These are phyloP conservation scores for Acanthosoma haemorrhoidale DNA, from an alignment of 2,888 invertebrate genomes.

Conservation along the genomic window DNA sequence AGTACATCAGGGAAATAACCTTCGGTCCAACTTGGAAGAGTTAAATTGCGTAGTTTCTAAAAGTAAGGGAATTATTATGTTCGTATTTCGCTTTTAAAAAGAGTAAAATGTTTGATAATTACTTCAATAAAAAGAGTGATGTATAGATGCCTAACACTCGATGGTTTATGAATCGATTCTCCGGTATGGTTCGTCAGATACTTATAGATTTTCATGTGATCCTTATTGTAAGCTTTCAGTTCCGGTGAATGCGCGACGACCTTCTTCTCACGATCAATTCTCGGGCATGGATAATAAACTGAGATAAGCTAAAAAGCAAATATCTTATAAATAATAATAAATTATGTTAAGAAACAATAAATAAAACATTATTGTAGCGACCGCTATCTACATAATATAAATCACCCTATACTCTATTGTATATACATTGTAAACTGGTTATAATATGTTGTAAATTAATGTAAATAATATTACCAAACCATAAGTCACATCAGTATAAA, in stretches of 20 bases:
- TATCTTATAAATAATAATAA: no score
- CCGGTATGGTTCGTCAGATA: slow-evolving; percentile 62
- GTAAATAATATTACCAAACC: no score
- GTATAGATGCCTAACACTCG: slow-evolving; percentile 60
- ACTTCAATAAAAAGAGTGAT: slow-evolving; percentile 62
- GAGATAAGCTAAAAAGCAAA: not conserved
- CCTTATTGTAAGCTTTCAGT: not conserved
- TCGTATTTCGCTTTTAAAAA: not conserved
- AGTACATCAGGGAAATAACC: slow-evolving; percentile 26
- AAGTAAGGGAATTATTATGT: not conserved
- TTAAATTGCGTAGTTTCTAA: slow-evolving; percentile 22
- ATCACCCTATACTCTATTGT: no score
- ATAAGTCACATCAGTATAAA: no score
- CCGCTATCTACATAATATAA: no score
- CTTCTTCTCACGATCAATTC: not conserved
- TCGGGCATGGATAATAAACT: slow-evolving; percentile 20
- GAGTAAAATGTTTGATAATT: slow-evolving; percentile 26
- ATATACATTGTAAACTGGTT: no score
- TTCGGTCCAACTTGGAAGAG: slow-evolving; percentile 30
- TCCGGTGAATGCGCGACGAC: not conserved
- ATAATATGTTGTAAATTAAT: no score
- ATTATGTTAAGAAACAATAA: no score
- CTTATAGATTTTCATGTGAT: slow-evolving; percentile 58
- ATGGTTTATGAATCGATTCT: slow-evolving; percentile 51
- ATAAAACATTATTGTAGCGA: no score